phyloP scores from a whole-genome alignment of 1,140 invertebrate genomes.

The Aphidius ervi region DNA sequence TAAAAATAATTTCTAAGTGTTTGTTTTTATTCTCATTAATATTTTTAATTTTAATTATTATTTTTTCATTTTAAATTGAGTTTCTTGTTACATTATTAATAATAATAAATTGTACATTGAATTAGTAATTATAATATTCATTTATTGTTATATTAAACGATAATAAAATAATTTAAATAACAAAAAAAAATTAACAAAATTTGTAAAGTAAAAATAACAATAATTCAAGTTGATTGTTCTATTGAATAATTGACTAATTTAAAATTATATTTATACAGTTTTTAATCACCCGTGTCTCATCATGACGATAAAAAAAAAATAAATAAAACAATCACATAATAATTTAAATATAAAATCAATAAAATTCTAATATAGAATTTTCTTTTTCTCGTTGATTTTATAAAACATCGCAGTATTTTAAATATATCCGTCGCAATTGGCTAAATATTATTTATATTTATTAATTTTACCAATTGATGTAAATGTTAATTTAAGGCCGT shows the following conservation, averaged over 20 bases:
- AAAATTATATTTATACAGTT: conserved; percentile 32
- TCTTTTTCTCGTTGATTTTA: no score
- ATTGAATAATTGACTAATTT: conserved; percentile 30
- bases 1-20: conserved; percentile 1
- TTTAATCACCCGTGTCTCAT: conserved; percentile 34
- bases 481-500: conserved; percentile 1
- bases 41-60: conserved; percentile 4
- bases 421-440: neutral
- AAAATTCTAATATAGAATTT: no score
- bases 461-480: neutral
- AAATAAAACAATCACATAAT: no score
- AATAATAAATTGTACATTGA: no score
- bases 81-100: no score
- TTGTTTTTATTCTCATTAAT: conserved; percentile 8
- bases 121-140: conserved; percentile 1
- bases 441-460: neutral
- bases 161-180: conserved; percentile 12
- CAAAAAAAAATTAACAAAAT: neutral
- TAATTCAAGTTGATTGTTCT: conserved; percentile 18
- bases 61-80: conserved; percentile 1
- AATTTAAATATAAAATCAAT: no score
- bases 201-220: conserved; percentile 1
- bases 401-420: no score
- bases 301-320: neutral
- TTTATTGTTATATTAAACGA: conserved; percentile 31